Base-by-base conservation (phyloP, 2,113 vertebrate genomes). In the Mohoua ochrocephala region DNA sequence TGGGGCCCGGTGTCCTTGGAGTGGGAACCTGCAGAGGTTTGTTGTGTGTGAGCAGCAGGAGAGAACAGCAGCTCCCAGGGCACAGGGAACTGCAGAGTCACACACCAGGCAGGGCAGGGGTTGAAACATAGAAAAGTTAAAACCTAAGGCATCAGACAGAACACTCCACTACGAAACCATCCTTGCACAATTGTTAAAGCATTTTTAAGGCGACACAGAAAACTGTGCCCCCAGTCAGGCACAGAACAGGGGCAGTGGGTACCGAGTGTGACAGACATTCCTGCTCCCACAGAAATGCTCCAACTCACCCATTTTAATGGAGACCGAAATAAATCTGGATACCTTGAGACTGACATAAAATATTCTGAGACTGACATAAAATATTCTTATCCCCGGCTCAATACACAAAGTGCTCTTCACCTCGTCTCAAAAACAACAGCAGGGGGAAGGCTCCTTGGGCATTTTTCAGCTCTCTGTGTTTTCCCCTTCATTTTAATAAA, bases 171-270 rank as follows among this genome's bases (percentile, higher is more conserved):
- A 4, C 2, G 24, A 70, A 81, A 61, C n/a, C 39, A 13, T 6
- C 65, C 78, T 13, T 24, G 35, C 0, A 3, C 4, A 50, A 44
- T 1, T 41, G n/a, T 3, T 44, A 10, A 56, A 73, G 41, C 16
- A 31, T 56, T 87, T 71, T 57, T 23, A 65, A 73, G 37, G 75
- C n/a, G 53, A 76, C 68, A 57, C 9, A 22, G 74, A 64, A 71
- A 70, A 59, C 0, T 16, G 5, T 31, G 41, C 19, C 56, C 47
- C 0, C 0, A 75, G 1, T 27, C 8, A 23, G 61, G 60, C 81
- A 44, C 15, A 19, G 28, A 15, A 53, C 70, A 70, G 31, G 33
- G 18, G 7, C 20, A 37, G 61, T 18, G n/a, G 42, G 24, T 30
- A 39, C 13, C 8, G 11, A 52, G 44, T 1, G 7, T 37, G 82